phyloP scores from a whole-genome alignment of 2,888 invertebrate species.

The Orthosia gothica region DNA sequence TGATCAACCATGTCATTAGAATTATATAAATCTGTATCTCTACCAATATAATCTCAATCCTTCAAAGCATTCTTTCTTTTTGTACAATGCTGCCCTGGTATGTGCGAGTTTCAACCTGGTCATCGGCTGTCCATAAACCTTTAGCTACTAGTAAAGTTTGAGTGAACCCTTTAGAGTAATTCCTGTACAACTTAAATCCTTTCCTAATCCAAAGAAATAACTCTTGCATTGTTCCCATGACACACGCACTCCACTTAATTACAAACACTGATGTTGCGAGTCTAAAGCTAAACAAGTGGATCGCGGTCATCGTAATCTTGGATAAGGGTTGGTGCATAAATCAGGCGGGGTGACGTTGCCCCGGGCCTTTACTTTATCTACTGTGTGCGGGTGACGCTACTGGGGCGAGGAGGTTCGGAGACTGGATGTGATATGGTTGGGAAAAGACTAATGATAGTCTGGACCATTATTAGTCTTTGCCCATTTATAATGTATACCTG shows the following conservation, averaged over 20 bases:
- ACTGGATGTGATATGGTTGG: slow-evolving; percentile 69
- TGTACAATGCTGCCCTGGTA: too few relatives aligned
- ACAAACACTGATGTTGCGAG: slow-evolving; percentile 72
- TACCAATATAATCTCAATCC: too few relatives aligned
- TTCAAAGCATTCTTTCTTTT: too few relatives aligned
- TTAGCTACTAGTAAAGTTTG: background rate
- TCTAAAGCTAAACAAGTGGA: slow-evolving; percentile 90
- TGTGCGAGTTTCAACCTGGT: too few relatives aligned
- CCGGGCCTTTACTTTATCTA: slow-evolving; percentile 90
- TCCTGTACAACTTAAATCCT: slow-evolving; percentile 37
- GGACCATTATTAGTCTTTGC: too few relatives aligned
- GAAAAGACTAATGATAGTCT: background rate
- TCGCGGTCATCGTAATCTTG: slow-evolving; percentile 91
- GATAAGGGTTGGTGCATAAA: slow-evolving; percentile 91
- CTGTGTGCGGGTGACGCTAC: slow-evolving; percentile 89
- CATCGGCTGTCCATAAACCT: too few relatives aligned
- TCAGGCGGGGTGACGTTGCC: slow-evolving; percentile 88
- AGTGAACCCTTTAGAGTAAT: slow-evolving; percentile 6
- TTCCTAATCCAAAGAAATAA: slow-evolving; percentile 50
- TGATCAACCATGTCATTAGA: too few relatives aligned
- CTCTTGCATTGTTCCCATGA: slow-evolving; percentile 65
- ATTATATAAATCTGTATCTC: too few relatives aligned
- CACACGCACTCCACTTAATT: slow-evolving; percentile 70
- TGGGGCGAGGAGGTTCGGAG: slow-evolving; percentile 52
- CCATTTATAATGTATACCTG: too few relatives aligned